These are phyloP conservation scores for Leptinotarsa peninsularis DNA, from an alignment of 2,888 invertebrate genomes.

Conservation along the genomic window DNA sequence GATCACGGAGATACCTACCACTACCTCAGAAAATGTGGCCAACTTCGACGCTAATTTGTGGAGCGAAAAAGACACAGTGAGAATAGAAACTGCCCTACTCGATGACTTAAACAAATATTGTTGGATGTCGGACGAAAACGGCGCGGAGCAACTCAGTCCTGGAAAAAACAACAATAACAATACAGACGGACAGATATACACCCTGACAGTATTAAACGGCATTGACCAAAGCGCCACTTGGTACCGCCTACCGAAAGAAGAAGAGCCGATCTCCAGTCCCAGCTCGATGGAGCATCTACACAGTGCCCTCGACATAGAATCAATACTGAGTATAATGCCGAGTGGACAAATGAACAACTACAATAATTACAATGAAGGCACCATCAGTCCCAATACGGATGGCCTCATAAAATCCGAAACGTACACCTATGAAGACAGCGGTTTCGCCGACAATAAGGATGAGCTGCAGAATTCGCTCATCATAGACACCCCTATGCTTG, in stretches of 20 bases:
- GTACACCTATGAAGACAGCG: conserved; percentile 83
- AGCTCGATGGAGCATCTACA: conserved; percentile 70
- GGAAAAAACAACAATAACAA: conserved; percentile 64
- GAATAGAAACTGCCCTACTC: conserved; percentile 79
- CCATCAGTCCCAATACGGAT: conserved; percentile 69
- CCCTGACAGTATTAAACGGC: conserved; percentile 86
- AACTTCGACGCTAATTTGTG: conserved; percentile 70
- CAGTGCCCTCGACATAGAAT: conserved; percentile 80
- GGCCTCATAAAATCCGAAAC: conserved; percentile 78
- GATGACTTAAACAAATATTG: conserved; percentile 89
- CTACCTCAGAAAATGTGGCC: conserved; percentile 64
- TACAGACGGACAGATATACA: conserved; percentile 87
- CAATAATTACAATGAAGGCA: conserved; percentile 71
- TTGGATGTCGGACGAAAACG: conserved; percentile 77
- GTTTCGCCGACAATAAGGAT: conserved; percentile 77
- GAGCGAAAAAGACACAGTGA: conserved; percentile 80
- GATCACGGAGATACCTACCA: conserved; percentile 63
- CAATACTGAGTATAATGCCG: conserved; percentile 80
- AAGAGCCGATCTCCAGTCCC: conserved; percentile 74
- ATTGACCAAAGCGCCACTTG: conserved; percentile 69
- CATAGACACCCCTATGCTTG: conserved; percentile 71
- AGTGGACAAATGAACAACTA: conserved; percentile 73
- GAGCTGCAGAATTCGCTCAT: conserved; percentile 65
- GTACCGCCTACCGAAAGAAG: conserved; percentile 74
- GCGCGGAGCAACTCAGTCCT: conserved; percentile 64